These are phyloP conservation scores for Chloroceryle aenea DNA, from an alignment of 2,113 vertebrate species.

Conservation along the genomic window DNA sequence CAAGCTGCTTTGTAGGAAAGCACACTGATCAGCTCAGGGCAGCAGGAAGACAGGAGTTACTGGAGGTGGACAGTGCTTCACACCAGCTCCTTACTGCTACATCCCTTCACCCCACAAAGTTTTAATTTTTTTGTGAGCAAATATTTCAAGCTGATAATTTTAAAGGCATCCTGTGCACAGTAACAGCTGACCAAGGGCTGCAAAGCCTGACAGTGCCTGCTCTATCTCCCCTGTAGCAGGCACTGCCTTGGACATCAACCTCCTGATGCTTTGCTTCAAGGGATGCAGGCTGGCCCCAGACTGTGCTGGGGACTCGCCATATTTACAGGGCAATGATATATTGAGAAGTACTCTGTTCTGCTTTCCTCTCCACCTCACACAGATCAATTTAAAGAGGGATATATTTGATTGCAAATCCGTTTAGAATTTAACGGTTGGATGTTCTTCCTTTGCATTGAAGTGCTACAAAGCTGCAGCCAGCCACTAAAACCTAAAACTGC, in stretches of 20 bases:
- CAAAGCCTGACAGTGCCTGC: background rate
- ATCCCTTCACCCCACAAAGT: background rate
- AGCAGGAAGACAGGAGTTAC: background rate
- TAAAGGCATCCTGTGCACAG: background rate
- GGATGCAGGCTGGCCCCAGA: background rate
- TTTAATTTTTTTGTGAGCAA: background rate
- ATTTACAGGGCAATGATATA: background rate
- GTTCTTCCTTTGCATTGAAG: background rate
- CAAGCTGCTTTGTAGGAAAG: background rate
- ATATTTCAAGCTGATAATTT: background rate
- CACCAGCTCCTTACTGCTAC: background rate
- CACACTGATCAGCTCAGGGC: rapidly evolving
- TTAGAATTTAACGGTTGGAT: background rate
- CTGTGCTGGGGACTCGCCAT: rapidly evolving
- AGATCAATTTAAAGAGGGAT: background rate
- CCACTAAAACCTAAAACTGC: constrained; percentile 16
- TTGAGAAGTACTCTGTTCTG: background rate
- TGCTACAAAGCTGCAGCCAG: background rate
- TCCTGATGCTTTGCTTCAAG: background rate
- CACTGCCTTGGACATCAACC: background rate
- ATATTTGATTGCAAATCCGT: background rate
- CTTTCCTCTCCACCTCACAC: background rate
- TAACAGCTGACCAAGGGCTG: background rate
- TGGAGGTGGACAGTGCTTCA: background rate
- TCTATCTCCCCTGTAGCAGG: background rate